phyloP scores from a whole-genome alignment of 1,140 invertebrate genomes.

The Drosophila lacertosa region DNA sequence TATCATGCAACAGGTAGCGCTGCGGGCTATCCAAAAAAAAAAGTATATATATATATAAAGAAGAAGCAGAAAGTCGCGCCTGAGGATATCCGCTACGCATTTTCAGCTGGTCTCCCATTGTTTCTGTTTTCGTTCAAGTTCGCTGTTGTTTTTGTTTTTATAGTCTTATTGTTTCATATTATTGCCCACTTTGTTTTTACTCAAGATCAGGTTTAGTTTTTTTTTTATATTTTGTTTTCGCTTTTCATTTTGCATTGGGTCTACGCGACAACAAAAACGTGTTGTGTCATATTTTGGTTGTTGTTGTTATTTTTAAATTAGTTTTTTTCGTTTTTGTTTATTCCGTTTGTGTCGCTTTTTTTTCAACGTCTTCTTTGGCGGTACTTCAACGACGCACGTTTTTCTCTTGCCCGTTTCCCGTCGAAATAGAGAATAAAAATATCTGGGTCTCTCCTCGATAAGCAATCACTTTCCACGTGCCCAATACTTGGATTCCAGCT shows the following conservation, averaged over 20 bases:
- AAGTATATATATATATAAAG: background rate
- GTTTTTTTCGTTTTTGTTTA: constrained; percentile 28
- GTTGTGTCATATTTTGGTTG: constrained; percentile 62
- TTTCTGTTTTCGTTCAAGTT: constrained; percentile 27
- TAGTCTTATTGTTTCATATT: constrained; percentile 41
- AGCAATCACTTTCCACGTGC: constrained; percentile 72
- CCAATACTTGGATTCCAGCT: constrained; percentile 45
- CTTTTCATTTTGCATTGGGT: constrained; percentile 67
- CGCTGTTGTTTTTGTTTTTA: constrained; percentile 42
- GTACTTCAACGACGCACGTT: constrained; percentile 2
- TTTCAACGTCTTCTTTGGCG: background rate
- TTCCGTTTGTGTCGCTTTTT: constrained; percentile 5
- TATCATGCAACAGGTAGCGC: constrained; percentile 51
- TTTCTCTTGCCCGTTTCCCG: constrained; percentile 10
- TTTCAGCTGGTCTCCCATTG: constrained; percentile 41
- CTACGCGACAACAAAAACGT: constrained; percentile 43
- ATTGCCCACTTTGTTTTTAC: constrained; percentile 60
- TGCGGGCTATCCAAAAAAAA: constrained; percentile 35
- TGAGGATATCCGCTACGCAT: constrained; percentile 70
- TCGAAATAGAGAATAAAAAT: constrained; percentile 18
- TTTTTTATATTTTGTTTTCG: constrained; percentile 56
- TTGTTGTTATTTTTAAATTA: constrained; percentile 49
- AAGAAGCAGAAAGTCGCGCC: constrained; percentile 10
- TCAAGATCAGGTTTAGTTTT: constrained; percentile 36
- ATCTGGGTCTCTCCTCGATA: constrained; percentile 48